phyloP scores from a whole-genome alignment of 1,140 invertebrate genomes.

The Mizuhopecten yessoensis region DNA sequence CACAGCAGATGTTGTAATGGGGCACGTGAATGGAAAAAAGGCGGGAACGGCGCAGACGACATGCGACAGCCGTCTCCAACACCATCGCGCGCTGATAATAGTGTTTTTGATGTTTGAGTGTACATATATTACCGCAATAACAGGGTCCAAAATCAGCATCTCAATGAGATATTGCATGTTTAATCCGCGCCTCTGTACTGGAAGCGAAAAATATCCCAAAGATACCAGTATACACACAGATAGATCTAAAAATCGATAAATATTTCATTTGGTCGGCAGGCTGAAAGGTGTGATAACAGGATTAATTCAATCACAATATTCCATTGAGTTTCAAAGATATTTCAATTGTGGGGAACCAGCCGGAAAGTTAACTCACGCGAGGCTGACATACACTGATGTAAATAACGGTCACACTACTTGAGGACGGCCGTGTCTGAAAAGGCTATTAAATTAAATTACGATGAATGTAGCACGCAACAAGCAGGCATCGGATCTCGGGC shows the following conservation, averaged over 20 bases:
- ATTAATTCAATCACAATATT: background rate
- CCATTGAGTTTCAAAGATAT: background rate
- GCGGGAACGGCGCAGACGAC: conserved; percentile 28
- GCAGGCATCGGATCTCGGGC: too few relatives aligned
- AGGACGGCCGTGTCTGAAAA: background rate
- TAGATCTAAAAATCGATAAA: background rate
- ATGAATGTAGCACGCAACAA: background rate
- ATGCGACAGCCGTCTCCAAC: conserved; percentile 9
- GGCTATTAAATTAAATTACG: background rate
- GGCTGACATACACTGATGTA: background rate
- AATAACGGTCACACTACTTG: background rate
- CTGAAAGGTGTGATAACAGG: background rate
- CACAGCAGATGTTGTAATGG: conserved; percentile 15
- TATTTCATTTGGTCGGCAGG: background rate
- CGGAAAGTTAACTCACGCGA: too few relatives aligned
- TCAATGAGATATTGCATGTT: conserved; percentile 34
- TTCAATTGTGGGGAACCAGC: background rate
- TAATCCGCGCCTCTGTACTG: background rate
- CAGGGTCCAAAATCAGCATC: background rate
- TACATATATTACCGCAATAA: background rate
- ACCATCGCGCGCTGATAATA: conserved; percentile 11
- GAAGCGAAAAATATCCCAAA: background rate
- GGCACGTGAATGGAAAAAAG: conserved; percentile 4
- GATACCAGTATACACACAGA: background rate
- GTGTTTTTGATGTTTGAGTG: background rate